phyloP scores from a whole-genome alignment of 2,888 invertebrate species.

The Chloroclystis v-ata region DNA sequence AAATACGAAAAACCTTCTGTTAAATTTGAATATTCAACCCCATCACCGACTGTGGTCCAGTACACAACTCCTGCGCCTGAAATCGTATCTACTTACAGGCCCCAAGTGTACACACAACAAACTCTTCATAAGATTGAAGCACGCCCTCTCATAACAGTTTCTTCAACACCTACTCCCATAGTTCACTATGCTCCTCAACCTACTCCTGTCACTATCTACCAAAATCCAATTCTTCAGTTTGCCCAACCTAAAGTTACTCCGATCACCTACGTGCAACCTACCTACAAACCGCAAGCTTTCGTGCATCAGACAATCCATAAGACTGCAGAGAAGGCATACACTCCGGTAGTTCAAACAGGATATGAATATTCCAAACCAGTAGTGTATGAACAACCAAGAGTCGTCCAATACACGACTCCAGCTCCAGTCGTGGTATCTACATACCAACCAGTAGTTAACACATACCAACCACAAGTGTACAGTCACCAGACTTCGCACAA shows the following conservation, averaged over 20 bases:
- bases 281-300: conserved; percentile 48
- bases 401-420: conserved; percentile 41
- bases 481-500: conserved; percentile 35
- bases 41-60: conserved; percentile 18
- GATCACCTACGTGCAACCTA: conserved; percentile 42
- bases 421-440: conserved; percentile 31
- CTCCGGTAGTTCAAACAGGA: conserved; percentile 36
- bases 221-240: conserved; percentile 62
- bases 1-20: conserved; percentile 46
- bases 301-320: conserved; percentile 59
- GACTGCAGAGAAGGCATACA: conserved; percentile 44
- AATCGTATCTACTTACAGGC: conserved; percentile 47
- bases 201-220: conserved; percentile 57
- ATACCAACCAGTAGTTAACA: conserved; percentile 7
- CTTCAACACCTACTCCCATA: conserved; percentile 50
- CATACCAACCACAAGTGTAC: conserved; percentile 16
- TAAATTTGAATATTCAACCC: conserved; percentile 42
- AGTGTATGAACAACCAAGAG: conserved; percentile 37
- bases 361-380: conserved; percentile 39
- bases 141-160: conserved; percentile 45
- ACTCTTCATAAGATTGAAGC: conserved; percentile 52
- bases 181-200: conserved; percentile 53
- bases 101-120: conserved; percentile 53
- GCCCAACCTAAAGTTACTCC: conserved; percentile 53
- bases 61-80: conserved; percentile 29